Conservation (phyloP, 2,113 vertebrate species). For the Ictalurus furcatus region DNA sequence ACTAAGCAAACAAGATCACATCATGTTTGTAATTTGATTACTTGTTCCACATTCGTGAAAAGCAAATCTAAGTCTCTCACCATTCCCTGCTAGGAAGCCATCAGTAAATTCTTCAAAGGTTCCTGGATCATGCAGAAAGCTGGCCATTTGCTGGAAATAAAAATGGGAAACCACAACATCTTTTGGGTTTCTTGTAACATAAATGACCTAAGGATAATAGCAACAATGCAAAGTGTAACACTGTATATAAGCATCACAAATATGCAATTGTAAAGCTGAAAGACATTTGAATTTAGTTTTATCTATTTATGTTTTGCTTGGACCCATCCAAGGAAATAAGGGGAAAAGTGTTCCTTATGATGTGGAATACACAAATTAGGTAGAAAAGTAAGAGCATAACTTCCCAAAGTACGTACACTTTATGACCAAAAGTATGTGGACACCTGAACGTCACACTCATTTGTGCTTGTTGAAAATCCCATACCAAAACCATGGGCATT, state of each 20-base stretch:
- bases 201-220: background rate
- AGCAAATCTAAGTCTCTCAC: constrained; percentile 35
- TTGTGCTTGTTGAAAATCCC: too few relatives aligned
- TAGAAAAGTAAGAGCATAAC: too few relatives aligned
- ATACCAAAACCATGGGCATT: too few relatives aligned
- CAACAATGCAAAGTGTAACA: background rate
- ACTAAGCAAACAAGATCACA: constrained; percentile 1
- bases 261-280: background rate
- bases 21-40: background rate
- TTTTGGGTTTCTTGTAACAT: background rate
- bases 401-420: too few relatives aligned
- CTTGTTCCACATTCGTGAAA: background rate
- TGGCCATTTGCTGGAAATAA: background rate
- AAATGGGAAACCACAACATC: background rate
- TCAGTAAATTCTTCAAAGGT: background rate
- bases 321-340: too few relatives aligned
- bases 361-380: too few relatives aligned
- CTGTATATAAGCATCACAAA: background rate
- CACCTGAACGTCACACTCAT: too few relatives aligned
- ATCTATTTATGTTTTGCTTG: too few relatives aligned
- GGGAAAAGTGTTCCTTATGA: background rate
- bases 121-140: background rate
- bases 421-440: too few relatives aligned
- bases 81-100: background rate
- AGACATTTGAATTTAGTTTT: background rate